Base-by-base conservation (phyloP, 1,140 invertebrate species). In the Drosophila sp. region DNA sequence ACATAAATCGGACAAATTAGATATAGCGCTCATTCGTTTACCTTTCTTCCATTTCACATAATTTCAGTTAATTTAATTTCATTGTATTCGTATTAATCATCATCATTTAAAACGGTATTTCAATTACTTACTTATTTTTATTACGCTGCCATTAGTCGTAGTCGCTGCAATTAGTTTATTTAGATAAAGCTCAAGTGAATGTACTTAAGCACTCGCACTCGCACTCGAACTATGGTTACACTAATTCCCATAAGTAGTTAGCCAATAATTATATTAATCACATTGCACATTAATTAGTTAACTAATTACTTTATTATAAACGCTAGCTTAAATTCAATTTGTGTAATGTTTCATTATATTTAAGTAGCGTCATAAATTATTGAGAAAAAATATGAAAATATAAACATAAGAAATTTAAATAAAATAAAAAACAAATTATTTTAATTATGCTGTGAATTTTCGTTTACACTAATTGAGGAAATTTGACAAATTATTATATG, bases 71-170 rank as follows among this genome's bases (percentile, higher is more conserved):
- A 82, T 67, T 87, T 38, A 70, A 62, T 59, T 66, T 38, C 27
- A 29, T 5, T 29, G 27, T 6, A 29, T 5, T 29, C n/a, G 61
- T 78, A 86, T 87, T 81, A 41, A 64, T 67, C 78, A 59, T 50
- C 21, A 40, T 27, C 45, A 13, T 36, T 25, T n/a, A 16, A 46
- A 71, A 46, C 61, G 40, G 65, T 61, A 53, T 46, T 62, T 71
- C 41, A 59, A 43, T 41, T 64, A 72, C 51, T 38, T 54, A 54
- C 18, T 36, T 69, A 14, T 48, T n/a, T 29, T 67, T 25, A 56
- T 54, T 18, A 61, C 34, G 76, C 82, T 86, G 82, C 82, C 82
- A 87, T 78, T 81, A 82, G 75, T 66, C 63, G 46, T 87, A 81
- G 46, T 50, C 18, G 11, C 11, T 25, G 18, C 43, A 7, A 41